Percentiles rank a stretch among this genome's conserved stretches.
These are phyloP conservation scores for Euwallacea similis DNA, from an alignment of 1,140 invertebrate genomes.

Conservation along the genomic window DNA sequence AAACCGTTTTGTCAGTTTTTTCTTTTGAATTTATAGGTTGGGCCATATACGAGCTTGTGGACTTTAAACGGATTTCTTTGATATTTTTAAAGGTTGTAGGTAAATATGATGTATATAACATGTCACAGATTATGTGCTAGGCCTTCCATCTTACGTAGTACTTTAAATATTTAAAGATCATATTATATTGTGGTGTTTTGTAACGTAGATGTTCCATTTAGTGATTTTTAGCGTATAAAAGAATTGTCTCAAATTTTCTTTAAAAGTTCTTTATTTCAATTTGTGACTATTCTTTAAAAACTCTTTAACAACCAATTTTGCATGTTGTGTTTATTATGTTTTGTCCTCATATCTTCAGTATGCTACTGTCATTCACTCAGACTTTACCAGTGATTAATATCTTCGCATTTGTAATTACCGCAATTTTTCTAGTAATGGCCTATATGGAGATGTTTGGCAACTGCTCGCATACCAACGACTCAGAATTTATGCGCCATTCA, in stretches of 20 bases:
- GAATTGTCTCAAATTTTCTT: too few species aligned
- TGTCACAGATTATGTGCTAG: constrained; percentile 19
- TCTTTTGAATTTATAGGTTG: constrained; percentile 33
- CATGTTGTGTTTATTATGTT: constrained; percentile 7
- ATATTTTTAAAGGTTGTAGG: constrained; percentile 32
- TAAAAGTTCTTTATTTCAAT: too few species aligned
- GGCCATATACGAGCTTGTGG: constrained; percentile 18
- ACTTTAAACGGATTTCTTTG: constrained; percentile 32
- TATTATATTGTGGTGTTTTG: background rate
- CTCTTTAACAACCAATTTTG: background rate
- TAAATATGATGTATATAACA: constrained; percentile 24
- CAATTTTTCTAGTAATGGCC: constrained; percentile 75
- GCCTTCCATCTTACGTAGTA: background rate
- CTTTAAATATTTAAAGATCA: too few species aligned
- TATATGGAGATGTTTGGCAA: constrained; percentile 95
- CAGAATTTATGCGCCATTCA: constrained; percentile 79
- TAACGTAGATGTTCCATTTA: too few species aligned
- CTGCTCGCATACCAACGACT: constrained; percentile 74
- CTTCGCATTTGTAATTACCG: constrained; percentile 1
- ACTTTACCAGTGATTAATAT: background rate
- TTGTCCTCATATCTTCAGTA: background rate
- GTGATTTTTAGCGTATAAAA: too few species aligned
- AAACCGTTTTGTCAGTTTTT: too few species aligned
- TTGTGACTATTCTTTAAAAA: too few species aligned
- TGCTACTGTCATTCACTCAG: constrained; percentile 44